Evolutionary conservation across 2,888 invertebrate species (phyloP).

Genomic region (Stenichneumon culpator): DNA sequence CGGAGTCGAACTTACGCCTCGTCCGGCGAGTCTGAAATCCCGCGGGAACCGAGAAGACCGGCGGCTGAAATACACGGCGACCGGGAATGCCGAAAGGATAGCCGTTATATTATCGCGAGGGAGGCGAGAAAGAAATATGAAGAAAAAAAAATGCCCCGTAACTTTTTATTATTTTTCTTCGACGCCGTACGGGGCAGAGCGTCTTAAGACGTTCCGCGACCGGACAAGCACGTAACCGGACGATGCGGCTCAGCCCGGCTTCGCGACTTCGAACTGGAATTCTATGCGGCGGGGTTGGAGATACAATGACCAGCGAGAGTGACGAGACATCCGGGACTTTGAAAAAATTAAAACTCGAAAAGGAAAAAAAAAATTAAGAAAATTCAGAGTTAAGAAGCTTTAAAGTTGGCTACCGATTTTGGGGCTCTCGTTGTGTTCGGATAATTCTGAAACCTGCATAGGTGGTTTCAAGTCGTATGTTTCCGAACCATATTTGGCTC

Average conservation of each 20-base stretch:
- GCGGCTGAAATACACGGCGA: slow-evolving; percentile 31
- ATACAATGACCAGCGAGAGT: slow-evolving; percentile 21
- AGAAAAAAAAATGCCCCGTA: slow-evolving; percentile 26
- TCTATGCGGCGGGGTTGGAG: not conserved
- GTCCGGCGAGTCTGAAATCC: slow-evolving; percentile 24
- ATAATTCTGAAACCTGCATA: not conserved
- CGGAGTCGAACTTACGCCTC: slow-evolving; percentile 21
- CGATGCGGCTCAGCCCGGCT: slow-evolving; percentile 11
- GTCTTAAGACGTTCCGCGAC: slow-evolving; percentile 57
- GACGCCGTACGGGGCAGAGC: not conserved
- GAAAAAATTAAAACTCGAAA: not conserved
- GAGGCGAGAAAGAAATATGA: slow-evolving; percentile 20
- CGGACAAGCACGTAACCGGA: slow-evolving; percentile 62
- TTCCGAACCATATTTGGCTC: no score
- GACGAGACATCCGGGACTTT: slow-evolving; percentile 63
- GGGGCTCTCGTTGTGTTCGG: not conserved
- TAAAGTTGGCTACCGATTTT: not conserved
- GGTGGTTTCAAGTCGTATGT: no score
- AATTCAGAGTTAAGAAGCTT: not conserved
- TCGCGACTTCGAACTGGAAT: slow-evolving; percentile 26
- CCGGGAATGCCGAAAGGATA: slow-evolving; percentile 12
- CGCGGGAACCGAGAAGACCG: slow-evolving; percentile 31
- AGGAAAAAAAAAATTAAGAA: no score
- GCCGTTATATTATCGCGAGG: slow-evolving; percentile 18
- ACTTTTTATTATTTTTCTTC: slow-evolving; percentile 30